Percentiles rank a stretch among this genome's conserved stretches.
These are phyloP conservation scores for Agrochola circellaris DNA, from an alignment of 2,888 invertebrate genomes.

Conservation along the genomic window DNA sequence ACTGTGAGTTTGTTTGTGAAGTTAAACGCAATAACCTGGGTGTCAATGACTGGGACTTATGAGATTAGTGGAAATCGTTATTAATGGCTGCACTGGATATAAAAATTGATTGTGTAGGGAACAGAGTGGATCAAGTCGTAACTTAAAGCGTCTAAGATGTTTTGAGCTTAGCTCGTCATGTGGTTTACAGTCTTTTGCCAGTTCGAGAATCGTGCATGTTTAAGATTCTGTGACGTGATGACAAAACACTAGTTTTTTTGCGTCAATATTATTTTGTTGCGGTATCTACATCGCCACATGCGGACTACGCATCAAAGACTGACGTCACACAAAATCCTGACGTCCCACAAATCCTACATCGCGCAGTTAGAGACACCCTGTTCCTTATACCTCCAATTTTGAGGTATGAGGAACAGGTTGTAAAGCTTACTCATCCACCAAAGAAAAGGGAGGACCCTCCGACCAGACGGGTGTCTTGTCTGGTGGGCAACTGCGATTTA, in stretches of 20 bases:
- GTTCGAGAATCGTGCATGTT: background rate
- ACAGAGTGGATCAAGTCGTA: constrained; percentile 2
- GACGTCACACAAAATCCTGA: no score
- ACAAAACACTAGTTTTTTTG: background rate
- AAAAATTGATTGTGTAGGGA: constrained; percentile 21
- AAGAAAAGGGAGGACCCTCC: no score
- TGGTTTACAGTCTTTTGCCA: background rate
- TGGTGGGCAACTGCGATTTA: no score
- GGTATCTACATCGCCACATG: no score
- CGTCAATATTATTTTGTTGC: background rate
- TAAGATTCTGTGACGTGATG: background rate
- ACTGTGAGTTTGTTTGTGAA: constrained; percentile 9
- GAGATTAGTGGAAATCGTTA: constrained; percentile 38
- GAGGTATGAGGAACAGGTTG: no score
- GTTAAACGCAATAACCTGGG: background rate
- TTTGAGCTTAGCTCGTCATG: background rate
- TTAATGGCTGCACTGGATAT: constrained; percentile 30
- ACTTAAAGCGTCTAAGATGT: constrained; percentile 1
- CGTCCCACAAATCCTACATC: no score
- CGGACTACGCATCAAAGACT: no score
- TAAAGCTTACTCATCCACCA: no score
- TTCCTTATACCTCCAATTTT: no score
- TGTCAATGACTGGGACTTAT: constrained; percentile 16
- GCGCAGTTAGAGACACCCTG: no score
- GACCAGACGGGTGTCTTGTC: no score